Evolutionary conservation across 2,888 invertebrate species (phyloP).

Genomic region (Lysandra coridon): DNA sequence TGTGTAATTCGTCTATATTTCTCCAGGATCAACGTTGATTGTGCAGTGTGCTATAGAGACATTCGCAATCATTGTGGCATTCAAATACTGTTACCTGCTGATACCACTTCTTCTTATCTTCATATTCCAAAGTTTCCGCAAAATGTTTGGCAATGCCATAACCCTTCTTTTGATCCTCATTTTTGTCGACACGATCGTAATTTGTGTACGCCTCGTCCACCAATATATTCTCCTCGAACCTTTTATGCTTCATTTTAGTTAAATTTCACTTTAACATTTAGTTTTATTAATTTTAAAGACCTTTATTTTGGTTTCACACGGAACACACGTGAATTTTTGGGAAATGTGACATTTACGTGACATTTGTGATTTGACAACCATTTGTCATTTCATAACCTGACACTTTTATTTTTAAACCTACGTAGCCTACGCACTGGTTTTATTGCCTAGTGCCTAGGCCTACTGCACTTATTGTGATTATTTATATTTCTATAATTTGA

Average conservation of each 20-base stretch:
- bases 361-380: conserved; percentile 29
- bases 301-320: conserved; percentile 25
- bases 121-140: conserved; percentile 73
- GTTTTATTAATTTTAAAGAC: conserved; percentile 23
- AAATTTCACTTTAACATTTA: conserved; percentile 10
- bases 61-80: neutral
- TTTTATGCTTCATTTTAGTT: conserved; percentile 69
- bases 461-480: too few species aligned
- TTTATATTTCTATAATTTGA: too few species aligned
- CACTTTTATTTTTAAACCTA: conserved; percentile 24
- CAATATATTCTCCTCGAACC: conserved; percentile 75
- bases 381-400: conserved; percentile 33
- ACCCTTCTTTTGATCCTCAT: conserved; percentile 69
- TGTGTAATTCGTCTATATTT: neutral
- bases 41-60: neutral
- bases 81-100: conserved; percentile 69
- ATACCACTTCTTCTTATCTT: conserved; percentile 83
- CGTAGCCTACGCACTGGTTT: neutral
- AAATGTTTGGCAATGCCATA: conserved; percentile 73
- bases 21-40: neutral
- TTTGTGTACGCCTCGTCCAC: conserved; percentile 75
- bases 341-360: conserved; percentile 34
- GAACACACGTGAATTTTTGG: conserved; percentile 24
- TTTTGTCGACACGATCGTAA: conserved; percentile 65
- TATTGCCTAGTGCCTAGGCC: too few species aligned